Conservation (phyloP, 2,113 vertebrate species). For the Corythornis cristatus region DNA sequence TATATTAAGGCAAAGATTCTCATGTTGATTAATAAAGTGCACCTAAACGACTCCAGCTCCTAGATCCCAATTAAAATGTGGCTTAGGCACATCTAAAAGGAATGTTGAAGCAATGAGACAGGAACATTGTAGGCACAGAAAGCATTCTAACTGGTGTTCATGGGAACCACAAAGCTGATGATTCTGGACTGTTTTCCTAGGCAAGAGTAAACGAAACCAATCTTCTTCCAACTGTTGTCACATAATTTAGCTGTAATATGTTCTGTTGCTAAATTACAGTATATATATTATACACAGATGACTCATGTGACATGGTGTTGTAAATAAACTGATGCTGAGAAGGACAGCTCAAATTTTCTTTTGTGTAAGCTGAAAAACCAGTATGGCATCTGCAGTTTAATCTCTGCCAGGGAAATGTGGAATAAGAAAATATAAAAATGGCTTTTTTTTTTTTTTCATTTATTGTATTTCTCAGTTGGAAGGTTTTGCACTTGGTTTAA, state of each 20-base stretch:
- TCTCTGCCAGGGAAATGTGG: not conserved
- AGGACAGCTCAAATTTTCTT: not conserved
- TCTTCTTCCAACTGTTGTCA: not conserved
- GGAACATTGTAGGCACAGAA: not conserved
- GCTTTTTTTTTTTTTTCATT: not conserved
- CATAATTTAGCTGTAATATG: not conserved
- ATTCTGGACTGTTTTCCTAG: not conserved
- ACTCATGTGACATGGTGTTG: not conserved
- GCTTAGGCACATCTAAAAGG: not conserved
- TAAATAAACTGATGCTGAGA: slow-evolving; percentile 9
- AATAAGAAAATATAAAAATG: not conserved
- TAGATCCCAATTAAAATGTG: not conserved
- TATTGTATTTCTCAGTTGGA: not conserved
- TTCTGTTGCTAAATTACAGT: not conserved
- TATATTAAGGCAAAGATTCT: not conserved
- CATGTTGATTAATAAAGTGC: not conserved
- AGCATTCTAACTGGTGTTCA: not conserved
- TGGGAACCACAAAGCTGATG: not conserved
- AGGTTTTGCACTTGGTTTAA: not conserved
- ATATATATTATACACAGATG: not conserved
- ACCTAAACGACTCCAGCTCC: not conserved
- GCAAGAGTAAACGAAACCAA: not conserved
- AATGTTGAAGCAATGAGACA: not conserved
- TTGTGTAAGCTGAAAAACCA: not conserved
- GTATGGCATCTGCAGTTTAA: not conserved